Evolutionary conservation across 2,888 invertebrate genomes (phyloP), one percentile per base, ranked within the genome.

Genomic region (Microdon myrmicae): DNA sequence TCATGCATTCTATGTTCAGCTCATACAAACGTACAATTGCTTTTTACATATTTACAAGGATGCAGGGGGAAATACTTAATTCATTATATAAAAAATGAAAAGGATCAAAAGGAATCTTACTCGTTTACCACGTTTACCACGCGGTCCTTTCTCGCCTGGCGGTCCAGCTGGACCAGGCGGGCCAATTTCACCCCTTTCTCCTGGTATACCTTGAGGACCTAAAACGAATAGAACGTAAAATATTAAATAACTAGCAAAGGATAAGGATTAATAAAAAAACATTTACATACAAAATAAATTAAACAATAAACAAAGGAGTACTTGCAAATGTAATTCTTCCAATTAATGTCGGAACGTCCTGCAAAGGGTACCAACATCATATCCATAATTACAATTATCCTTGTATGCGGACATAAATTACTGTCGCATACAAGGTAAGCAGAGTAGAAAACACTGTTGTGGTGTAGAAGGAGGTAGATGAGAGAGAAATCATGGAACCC

Each of bases 101-200:
- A n/a, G n/a, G n/a, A n/a, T n/a, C n/a, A n/a, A n/a, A n/a, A n/a
- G n/a, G n/a, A n/a, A 64, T 84, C 85, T 89, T 90, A 94, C 94
- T 92, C 91, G 86, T 84, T 94, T 94, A 85, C 94, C 94, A 82
- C 92, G 88, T 81, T 92, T 92, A 79, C 96, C 95, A 77, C 94
- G 86, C 71, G 89, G 85, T 78, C 96, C 96, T 81, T 90, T 92
- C 80, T 93, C 94, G 71, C 95, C 96, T 68, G 86, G 83, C 69
- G 88, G 89, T 73, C 93, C 93, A 71, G 86, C 72, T 13, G 79
- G 79, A 58, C 95, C 96, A 70, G 85, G 82, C 70, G 88, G 89
- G 71, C 93, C 93, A 70, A 84, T 39, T 67, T 76, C 77, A 7
- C 79, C 80, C 9, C 72, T 71, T 16, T 75, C 75, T 5, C 80